Base-by-base conservation (phyloP, 2,797 vertebrate genomes). In the Percopsis omiscomaycus region DNA sequence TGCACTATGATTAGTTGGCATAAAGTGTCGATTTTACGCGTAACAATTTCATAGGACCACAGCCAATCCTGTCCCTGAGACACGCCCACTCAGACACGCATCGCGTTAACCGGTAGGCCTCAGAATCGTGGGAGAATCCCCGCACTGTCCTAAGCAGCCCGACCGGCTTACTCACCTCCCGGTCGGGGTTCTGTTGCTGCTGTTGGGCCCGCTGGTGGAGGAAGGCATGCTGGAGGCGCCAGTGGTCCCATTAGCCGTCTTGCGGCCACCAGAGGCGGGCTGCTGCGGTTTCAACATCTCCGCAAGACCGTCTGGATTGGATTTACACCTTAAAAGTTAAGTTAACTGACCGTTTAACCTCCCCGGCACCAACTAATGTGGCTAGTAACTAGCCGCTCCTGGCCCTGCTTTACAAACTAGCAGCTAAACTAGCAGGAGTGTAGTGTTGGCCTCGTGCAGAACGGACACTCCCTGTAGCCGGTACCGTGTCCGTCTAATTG, bases 71-170 rank as follows among this genome's bases (percentile, higher is more conserved):
- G 3, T 72, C 28, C 15, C 3, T 1, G 16, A 64, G 59, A 66
- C 84, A 91, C 92, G 84, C 91, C 92, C 81, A 83, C 83, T 75
- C n/a, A 55, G 29, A 46, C 60, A 74, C 64, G 52, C 30, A 72
- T 68, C 71, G 84, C 79, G 84, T 91, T 88, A 84, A 92, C 92
- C 92, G 93, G 92, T 93, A 94, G 93, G 93, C 92, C 93, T 86
- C 79, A 47, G 45, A 74, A 59, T 61, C 78, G 74, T 70, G 80
- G 73, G 71, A 68, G 76, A 77, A 88, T 82, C 92, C 90, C 29
- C 90, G 89, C 84, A 75, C 75, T 91, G 74, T 86, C 83, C 82
- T 83, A 16, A 45, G 1, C 30, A 22, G 8, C 30, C n/a, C 16
- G 42, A 59, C 72, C 50, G 10, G 12, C 28, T 15, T 12, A 55